Evolutionary conservation across 2,888 invertebrate genomes (phyloP), one percentile per base, ranked within the genome.

Genomic region (Boloria euphrosyne): DNA sequence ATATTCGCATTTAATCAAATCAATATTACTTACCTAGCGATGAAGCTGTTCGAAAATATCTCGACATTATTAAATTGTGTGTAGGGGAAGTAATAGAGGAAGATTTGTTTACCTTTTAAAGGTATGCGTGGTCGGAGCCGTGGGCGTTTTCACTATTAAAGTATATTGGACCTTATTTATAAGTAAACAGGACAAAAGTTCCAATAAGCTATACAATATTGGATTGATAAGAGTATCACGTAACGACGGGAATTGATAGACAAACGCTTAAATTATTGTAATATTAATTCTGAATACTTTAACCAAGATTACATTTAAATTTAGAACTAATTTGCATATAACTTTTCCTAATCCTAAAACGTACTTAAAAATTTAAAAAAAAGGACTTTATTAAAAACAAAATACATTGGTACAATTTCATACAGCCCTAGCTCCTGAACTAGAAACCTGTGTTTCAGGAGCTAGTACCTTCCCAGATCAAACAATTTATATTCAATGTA

Each of bases 71-170:
- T 57, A 61, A 52, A 64, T 67, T 61, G 55, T 53, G 55, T 58
- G 18, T 52, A 61, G 27, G 50, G 65, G 67, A 65, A 53, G 61
- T 58, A 65, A 61, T 68, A 57, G 57, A 61, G 60, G 53, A 65
- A 65, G 67, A 68, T 68, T 66, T 62, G 68, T 66, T 68, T 68
- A 62, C 62, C 62, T 57, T 63, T 49, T 63, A 69, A 66, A 66
- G 69, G 63, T 66, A 55, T 63, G 66, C 66, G 66, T 66, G 63
- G 68, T 66, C 59, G 60, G 68, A 43, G 13, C 27, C 55, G 68
- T 69, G 63, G 66, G 66, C 60, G 66, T 60, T 54, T 51, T 52
- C 14, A 31, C 47, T 27, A 58, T 38, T 65, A 43, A 57, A 53
- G 49, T 52, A 63, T 65, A 59, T 43, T 57, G 16, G 38, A 61